A percentile compares a stretch with the other conserved stretches of the same genome.
Conservation (phyloP, 2,888 invertebrate species). For the Cataglyphis altisquamis region DNA sequence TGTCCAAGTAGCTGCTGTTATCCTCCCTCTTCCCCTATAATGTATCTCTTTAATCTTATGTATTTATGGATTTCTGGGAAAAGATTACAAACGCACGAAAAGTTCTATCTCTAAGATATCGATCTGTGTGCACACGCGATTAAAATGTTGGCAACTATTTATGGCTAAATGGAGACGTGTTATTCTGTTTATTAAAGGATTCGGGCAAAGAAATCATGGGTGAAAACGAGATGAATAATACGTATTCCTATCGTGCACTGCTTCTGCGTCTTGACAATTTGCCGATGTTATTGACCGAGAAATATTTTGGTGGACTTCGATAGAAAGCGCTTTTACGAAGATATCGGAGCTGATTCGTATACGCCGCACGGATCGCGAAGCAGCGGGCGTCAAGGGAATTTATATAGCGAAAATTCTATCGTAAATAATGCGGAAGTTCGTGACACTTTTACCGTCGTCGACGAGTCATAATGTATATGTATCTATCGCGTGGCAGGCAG, state of each 20-base stretch:
- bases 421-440: slow-evolving; percentile 71
- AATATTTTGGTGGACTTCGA: slow-evolving; percentile 24
- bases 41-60: slow-evolving; percentile 50
- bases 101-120: slow-evolving; percentile 2
- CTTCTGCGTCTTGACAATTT: slow-evolving; percentile 14
- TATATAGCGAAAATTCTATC: slow-evolving; percentile 68
- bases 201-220: neutral
- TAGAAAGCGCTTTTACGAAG: slow-evolving; percentile 26
- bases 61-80: slow-evolving; percentile 29
- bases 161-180: slow-evolving; percentile 34
- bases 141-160: slow-evolving; percentile 43
- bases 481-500: slow-evolving; percentile 53
- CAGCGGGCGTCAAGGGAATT: slow-evolving; percentile 46
- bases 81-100: slow-evolving; percentile 30
- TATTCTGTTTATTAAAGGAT: slow-evolving; percentile 51
- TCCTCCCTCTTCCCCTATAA: neutral
- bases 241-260: slow-evolving; percentile 19
- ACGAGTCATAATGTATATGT: slow-evolving; percentile 57
- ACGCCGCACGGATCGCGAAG: slow-evolving; percentile 49
- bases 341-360: slow-evolving; percentile 35
- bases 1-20: slow-evolving; percentile 54
- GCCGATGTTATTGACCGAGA: slow-evolving; percentile 16
- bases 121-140: slow-evolving; percentile 32
- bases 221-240: slow-evolving; percentile 44
- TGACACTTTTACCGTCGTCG: slow-evolving; percentile 63